phyloP scores from a whole-genome alignment of 2,797 vertebrate species.

The Sebastes minor region DNA sequence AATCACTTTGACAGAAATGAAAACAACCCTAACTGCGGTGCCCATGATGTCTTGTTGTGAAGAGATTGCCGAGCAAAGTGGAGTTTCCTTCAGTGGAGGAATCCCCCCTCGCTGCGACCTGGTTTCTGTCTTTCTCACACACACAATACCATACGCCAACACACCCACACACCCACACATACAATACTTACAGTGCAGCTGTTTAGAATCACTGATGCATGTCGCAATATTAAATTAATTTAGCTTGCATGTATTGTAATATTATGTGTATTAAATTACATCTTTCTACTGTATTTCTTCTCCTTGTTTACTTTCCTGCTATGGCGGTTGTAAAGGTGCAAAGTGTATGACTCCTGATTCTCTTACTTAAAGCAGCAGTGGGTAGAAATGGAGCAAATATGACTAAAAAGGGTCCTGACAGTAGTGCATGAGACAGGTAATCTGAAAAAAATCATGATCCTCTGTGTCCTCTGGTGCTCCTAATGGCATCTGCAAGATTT shows the following conservation, averaged over 20 bases:
- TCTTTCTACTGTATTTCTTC: neutral
- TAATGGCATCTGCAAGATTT: no score
- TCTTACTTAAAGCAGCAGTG: no score
- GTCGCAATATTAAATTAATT: neutral
- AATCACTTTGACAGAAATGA: neutral
- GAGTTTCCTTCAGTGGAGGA: conserved; percentile 75
- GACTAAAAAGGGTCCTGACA: no score
- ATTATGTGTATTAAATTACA: neutral
- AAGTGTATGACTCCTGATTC: neutral
- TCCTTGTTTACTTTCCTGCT: neutral
- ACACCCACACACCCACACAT: conserved; percentile 9
- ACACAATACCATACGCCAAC: neutral
- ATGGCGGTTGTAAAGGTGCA: neutral
- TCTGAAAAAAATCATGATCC: no score
- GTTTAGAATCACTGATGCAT: neutral
- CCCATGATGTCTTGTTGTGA: conserved; percentile 45
- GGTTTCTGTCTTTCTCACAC: conserved; percentile 49
- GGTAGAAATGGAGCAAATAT: no score
- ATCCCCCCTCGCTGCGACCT: conserved; percentile 62
- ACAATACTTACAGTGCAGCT: conserved; percentile 25
- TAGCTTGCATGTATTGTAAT: neutral
- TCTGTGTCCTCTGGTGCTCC: no score
- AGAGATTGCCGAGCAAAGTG: conserved; percentile 34
- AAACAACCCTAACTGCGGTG: neutral
- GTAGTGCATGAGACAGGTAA: no score